These are phyloP conservation scores for Etheostoma cragini DNA, from an alignment of 2,113 vertebrate genomes.

Conservation along the genomic window DNA sequence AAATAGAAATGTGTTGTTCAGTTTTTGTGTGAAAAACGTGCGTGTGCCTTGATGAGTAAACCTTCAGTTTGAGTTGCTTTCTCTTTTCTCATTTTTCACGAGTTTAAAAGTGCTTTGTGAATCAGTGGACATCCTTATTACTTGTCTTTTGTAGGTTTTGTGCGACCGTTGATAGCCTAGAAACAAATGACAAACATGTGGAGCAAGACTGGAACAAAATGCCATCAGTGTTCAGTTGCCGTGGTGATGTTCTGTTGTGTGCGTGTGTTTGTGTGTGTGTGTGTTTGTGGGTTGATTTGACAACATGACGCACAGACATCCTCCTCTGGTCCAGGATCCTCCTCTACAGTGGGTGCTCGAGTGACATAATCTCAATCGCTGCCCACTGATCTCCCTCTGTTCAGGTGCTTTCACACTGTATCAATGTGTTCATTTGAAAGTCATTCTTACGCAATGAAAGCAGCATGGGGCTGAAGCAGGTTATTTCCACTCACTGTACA, in stretches of 20 bases:
- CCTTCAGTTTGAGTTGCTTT: neutral
- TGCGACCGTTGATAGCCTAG: neutral
- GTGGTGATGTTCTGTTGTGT: constrained; percentile 71
- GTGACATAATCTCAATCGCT: constrained; percentile 70
- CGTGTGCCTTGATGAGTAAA: neutral
- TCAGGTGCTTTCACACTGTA: constrained; percentile 49
- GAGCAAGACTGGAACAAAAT: constrained; percentile 46
- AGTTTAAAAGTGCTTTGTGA: neutral
- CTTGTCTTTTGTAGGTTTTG: neutral
- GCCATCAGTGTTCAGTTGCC: constrained; percentile 68
- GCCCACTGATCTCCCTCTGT: constrained; percentile 58
- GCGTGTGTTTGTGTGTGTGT: constrained; percentile 16
- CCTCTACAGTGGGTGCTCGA: constrained; percentile 68
- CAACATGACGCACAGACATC: constrained; percentile 64
- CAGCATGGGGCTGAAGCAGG: neutral
- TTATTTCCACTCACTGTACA: constrained; percentile 13
- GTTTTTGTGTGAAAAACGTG: neutral
- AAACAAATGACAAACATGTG: constrained; percentile 3
- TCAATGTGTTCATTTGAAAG: constrained; percentile 34
- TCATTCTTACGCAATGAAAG: constrained; percentile 16
- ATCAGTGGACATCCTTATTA: neutral
- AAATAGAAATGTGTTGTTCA: neutral
- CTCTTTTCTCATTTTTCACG: neutral
- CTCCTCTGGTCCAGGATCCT: constrained; percentile 58
- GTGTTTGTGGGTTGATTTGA: constrained; percentile 33